These are phyloP conservation scores for Oncorhynchus clarkii DNA, from an alignment of 2,113 vertebrate genomes.

Conservation along the genomic window DNA sequence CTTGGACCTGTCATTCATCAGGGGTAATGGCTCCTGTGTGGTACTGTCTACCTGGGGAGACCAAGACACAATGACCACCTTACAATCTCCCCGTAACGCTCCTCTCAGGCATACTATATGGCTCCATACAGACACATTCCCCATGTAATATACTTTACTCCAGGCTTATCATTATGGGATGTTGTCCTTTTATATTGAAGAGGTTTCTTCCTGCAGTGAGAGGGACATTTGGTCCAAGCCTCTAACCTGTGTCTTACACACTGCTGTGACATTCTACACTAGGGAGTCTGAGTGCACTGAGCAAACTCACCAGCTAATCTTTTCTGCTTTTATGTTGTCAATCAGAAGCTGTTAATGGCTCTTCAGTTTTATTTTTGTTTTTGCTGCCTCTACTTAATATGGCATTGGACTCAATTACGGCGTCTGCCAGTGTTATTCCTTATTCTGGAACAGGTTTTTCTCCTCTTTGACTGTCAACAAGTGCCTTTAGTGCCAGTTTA, in stretches of 20 bases:
- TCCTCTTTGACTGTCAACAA: conserved; percentile 66
- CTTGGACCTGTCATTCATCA: conserved; percentile 52
- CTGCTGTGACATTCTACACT: conserved; percentile 58
- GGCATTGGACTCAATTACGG: conserved; percentile 6
- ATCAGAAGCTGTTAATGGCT: conserved; percentile 4
- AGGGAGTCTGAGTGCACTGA: conserved; percentile 29
- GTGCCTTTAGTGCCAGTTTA: conserved; percentile 58
- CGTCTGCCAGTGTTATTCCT: conserved; percentile 30
- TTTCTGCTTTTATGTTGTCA: conserved; percentile 9
- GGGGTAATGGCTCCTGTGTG: conserved; percentile 52
- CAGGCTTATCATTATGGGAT: background rate
- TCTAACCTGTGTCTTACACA: conserved; percentile 34
- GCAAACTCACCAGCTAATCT: conserved; percentile 20
- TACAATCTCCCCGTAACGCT: background rate
- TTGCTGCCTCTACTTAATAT: background rate
- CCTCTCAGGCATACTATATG: background rate
- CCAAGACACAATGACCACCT: conserved; percentile 46
- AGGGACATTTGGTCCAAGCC: conserved; percentile 38
- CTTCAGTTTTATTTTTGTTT: conserved; percentile 1
- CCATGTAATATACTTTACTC: background rate
- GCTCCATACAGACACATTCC: conserved; percentile 39
- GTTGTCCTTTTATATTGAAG: too few species aligned
- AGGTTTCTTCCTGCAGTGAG: conserved; percentile 5
- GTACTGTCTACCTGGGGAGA: conserved; percentile 56
- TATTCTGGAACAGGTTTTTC: conserved; percentile 41